Conservation (phyloP, 2,888 invertebrate genomes). For the Tenthredo mesomela region DNA sequence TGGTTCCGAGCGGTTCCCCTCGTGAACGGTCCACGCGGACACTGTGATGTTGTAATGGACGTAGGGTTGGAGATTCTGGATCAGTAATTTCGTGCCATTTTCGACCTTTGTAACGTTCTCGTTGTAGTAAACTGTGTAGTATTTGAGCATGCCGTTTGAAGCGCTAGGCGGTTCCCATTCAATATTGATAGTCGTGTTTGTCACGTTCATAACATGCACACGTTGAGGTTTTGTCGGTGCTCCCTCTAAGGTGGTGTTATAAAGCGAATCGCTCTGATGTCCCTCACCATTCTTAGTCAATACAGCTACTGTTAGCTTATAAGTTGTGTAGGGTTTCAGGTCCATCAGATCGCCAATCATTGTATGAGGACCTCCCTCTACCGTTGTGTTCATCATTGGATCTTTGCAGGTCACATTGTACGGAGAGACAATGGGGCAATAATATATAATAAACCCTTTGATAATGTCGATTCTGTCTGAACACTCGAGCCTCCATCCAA, state of each 20-base stretch:
- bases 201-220: conserved; percentile 81
- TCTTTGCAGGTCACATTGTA: conserved; percentile 81
- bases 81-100: conserved; percentile 54
- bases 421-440: conserved; percentile 84
- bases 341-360: conserved; percentile 81
- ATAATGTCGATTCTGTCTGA: conserved; percentile 86
- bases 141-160: conserved; percentile 87
- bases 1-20: conserved; percentile 81
- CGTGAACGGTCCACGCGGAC: conserved; percentile 85
- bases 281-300: conserved; percentile 81
- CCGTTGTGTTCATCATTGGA: conserved; percentile 76
- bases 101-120: conserved; percentile 64
- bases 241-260: conserved; percentile 86
- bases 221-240: conserved; percentile 83
- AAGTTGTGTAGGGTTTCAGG: conserved; percentile 88
- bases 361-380: conserved; percentile 78
- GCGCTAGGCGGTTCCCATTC: conserved; percentile 86
- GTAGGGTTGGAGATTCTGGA: conserved; percentile 80
- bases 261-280: conserved; percentile 81
- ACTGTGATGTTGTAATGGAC: conserved; percentile 86
- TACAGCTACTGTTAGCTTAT: conserved; percentile 85
- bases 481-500: conserved; percentile 90
- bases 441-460: conserved; percentile 87
- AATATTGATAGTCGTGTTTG: conserved; percentile 83
- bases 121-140: conserved; percentile 83